Base-by-base conservation (phyloP, 2,888 invertebrate genomes). In the Alitta virens region DNA sequence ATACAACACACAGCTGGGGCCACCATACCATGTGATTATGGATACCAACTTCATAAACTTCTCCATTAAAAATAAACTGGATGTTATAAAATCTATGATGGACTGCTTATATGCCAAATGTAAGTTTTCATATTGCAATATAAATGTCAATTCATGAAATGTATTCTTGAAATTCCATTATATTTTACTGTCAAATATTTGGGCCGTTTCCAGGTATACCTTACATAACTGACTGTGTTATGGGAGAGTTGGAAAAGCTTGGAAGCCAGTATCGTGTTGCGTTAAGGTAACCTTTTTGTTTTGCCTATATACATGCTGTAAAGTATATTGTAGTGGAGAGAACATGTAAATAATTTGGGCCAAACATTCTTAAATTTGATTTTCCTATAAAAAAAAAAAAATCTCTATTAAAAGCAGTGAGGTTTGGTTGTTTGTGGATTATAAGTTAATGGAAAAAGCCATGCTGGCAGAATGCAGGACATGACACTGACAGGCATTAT, bases 1-100 rank as follows among this genome's bases (percentile, higher is more conserved):
- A 79, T 99, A 98, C 82, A 99, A 99, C 82, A 96, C 92, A 0
- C 97, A 98, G 79, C 84, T 99, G 18, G 99, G 99, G 0, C 99
- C 99, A 0, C 99, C 99, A 0, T 99, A 95, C 80, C 98, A 97
- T 78, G 88, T 99, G 46, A 85, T 99, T 18, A 81, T 97, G 2
- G 99, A 99, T 78, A 99, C 99, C 1, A 99, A 99, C 84, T 99
- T 99, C 77, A 90, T 99, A 9, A 99, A 99, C 79, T 98, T 99
- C 78, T 93, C 97, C 5, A 94, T 99, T 46, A 95, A 96, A 82
- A 95, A 94, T 79, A 97, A 98, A 84, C 84, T 99, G 68, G 99
- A 99, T 78, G 90, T 99, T 43, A 88, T 96, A 60, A 91, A 95
- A 76, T 92, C 91, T 69, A 95, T 99, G 94, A 98, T 98, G 97